Evolutionary conservation across 2,113 vertebrate species (phyloP), one percentile per base, ranked within the genome.

Genomic region (Phrynosoma blainvillii): DNA sequence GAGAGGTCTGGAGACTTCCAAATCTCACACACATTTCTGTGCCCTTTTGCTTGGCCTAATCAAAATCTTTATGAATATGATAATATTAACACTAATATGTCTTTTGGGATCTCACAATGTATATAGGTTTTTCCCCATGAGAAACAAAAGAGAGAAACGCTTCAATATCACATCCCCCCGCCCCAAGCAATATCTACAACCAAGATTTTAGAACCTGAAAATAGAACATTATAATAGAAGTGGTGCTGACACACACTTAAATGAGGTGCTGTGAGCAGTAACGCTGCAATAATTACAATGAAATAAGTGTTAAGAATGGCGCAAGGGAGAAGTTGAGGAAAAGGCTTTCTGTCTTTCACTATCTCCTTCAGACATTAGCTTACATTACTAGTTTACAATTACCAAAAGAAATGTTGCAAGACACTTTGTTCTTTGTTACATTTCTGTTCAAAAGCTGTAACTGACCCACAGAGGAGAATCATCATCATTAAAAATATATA

Each of bases 401-500:
- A 27, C 82, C 8, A 65, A 80, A 88, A 92, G 85, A 90, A 92
- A 83, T 84, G 87, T 91, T 79, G 85, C 87, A 89, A 91, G 81
- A 85, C 84, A 89, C 91, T 92, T 89, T 84, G 4, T 59, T 91
- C 92, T 87, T 87, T 84, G 90, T 92, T 59, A 59, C 56, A 59
- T 59, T 59, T 59, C 56, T 59, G 91, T 94, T 93, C 91, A n/a
- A 91, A 95, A 92, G 79, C 73, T 89, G 87, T 94, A 95, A 95
- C 93, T 96, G 93, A 93, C 93, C 88, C 93, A 94, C 85, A 75
- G 91, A 94, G 93, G 76, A 90, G 91, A 93, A 81, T 27, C 83
- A 90, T 77, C 88, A 83, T 78, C 86, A 68, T 79, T 52, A 20
- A 2, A 87, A 82, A 92, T 23, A 65, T 65, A 89, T 74, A 65